A percentile compares a stretch with the other conserved stretches of the same genome.
These are phyloP conservation scores for Amphiprion clarkii DNA, from an alignment of 2,797 vertebrate species.

Conservation along the genomic window DNA sequence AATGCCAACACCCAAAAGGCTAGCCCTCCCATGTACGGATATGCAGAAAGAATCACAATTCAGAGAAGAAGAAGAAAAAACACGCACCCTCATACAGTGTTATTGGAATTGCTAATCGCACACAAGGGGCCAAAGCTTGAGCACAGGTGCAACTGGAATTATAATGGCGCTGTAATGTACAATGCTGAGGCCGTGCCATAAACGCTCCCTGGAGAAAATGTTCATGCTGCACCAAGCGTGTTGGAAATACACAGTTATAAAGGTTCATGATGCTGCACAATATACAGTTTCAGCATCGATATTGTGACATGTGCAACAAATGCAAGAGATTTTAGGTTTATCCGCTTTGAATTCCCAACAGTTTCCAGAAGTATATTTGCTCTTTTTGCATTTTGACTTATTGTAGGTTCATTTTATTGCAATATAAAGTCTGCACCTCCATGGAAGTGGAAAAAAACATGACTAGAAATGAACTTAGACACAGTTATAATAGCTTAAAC, in stretches of 20 bases:
- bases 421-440: too few species aligned
- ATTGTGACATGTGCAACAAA: too few species aligned
- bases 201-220: constrained; percentile 28
- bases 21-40: constrained; percentile 62
- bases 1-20: constrained; percentile 64
- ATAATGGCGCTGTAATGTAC: constrained; percentile 60
- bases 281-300: too few species aligned
- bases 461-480: too few species aligned
- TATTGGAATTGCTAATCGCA: constrained; percentile 66
- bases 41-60: constrained; percentile 62
- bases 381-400: too few species aligned
- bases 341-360: too few species aligned
- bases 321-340: too few species aligned
- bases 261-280: too few species aligned
- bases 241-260: constrained; percentile 17
- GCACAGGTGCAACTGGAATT: constrained; percentile 61
- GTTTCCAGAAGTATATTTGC: too few species aligned
- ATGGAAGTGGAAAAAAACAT: too few species aligned
- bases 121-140: constrained; percentile 48
- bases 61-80: not conserved
- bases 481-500: too few species aligned
- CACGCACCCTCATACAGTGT: constrained; percentile 17
- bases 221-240: constrained; percentile 2
- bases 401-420: too few species aligned
- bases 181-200: constrained; percentile 12